Conservation (phyloP, 2,888 invertebrate species). For the Hyalella azteca region DNA sequence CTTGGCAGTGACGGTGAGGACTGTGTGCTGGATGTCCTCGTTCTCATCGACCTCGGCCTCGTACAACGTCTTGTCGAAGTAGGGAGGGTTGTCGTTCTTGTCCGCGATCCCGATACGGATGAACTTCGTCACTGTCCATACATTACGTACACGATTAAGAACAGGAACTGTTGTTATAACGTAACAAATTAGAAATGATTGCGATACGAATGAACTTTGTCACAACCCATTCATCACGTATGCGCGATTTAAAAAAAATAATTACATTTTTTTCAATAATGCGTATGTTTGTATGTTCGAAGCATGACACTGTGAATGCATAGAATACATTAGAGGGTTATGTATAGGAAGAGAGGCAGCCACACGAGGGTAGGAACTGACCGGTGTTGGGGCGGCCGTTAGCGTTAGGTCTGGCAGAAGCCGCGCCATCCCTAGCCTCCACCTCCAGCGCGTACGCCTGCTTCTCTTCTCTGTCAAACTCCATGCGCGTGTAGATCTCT, state of each 20-base stretch:
- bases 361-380: slow-evolving; percentile 65
- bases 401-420: slow-evolving; percentile 93
- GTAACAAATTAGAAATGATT: background rate
- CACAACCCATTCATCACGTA: no score
- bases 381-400: slow-evolving; percentile 95
- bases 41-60: slow-evolving; percentile 98
- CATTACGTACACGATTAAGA: no score
- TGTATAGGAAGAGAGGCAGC: no score
- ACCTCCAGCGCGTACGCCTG: slow-evolving; percentile 97
- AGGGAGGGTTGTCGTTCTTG: slow-evolving; percentile 99
- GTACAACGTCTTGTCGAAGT: slow-evolving; percentile 95
- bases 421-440: slow-evolving; percentile 93
- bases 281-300: no score
- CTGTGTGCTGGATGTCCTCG: slow-evolving; percentile 95
- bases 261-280: no score
- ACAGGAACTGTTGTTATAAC: no score
- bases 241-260: no score
- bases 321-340: no score
- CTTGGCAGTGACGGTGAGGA: slow-evolving; percentile 97
- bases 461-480: slow-evolving; percentile 97
- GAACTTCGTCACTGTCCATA: slow-evolving; percentile 95
- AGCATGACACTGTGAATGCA: no score
- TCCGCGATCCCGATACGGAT: slow-evolving; percentile 98
- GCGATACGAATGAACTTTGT: background rate
- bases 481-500: slow-evolving; percentile 91